Evolutionary conservation across 2,113 vertebrate species (phyloP).

Genomic region (Ctenomys sociabilis): DNA sequence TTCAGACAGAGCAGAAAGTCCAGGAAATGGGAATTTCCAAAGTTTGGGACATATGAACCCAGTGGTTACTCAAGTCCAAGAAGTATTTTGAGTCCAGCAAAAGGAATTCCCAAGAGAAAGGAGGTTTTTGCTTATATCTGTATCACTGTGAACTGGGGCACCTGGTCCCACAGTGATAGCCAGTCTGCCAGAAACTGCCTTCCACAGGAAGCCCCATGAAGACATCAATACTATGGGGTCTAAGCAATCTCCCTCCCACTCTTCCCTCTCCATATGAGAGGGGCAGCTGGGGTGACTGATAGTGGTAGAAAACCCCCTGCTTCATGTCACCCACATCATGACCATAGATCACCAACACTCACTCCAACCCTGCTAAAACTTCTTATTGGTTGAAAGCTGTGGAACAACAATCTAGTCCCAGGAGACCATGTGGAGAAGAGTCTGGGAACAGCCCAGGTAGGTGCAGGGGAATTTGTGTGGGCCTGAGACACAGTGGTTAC

Average conservation of each 20-base stretch:
- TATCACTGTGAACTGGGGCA: background rate
- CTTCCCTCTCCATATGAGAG: background rate
- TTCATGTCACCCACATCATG: background rate
- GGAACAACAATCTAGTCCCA: background rate
- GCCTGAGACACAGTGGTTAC: background rate
- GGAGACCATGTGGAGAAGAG: background rate
- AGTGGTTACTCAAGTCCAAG: rapidly evolving
- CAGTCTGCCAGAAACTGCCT: background rate
- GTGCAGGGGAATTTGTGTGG: background rate
- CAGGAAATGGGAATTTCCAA: background rate
- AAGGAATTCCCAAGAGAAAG: background rate
- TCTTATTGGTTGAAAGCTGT: background rate
- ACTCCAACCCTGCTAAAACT: background rate
- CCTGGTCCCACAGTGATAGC: background rate
- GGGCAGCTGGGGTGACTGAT: too few relatives aligned
- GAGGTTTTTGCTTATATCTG: background rate
- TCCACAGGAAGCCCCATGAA: background rate
- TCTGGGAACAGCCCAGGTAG: too few relatives aligned
- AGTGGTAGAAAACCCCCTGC: background rate
- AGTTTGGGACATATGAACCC: background rate
- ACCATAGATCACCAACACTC: background rate
- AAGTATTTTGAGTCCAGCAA: too few relatives aligned
- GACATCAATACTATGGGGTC: rapidly evolving
- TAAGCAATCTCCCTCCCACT: too few relatives aligned
- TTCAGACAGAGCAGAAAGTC: too few relatives aligned